A percentile compares a stretch with the other conserved stretches of the same genome.
Conservation (phyloP, 1,140 invertebrate genomes). For the Cepaea nemoralis region DNA sequence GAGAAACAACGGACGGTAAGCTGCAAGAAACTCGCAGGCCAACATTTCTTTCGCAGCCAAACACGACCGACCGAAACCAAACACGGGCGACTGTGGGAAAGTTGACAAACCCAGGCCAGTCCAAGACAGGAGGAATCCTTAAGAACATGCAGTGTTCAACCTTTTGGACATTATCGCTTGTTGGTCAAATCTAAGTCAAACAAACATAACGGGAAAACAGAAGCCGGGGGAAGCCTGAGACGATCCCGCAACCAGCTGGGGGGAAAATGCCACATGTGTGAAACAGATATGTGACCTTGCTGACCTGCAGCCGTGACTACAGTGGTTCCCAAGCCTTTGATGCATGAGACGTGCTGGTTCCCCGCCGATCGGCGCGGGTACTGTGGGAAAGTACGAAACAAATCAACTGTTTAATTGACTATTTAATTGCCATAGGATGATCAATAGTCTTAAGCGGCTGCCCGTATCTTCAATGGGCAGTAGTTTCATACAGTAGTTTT, state of each 20-base stretch:
- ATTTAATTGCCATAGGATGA: no score
- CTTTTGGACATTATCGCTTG: conserved; percentile 2
- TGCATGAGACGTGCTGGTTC: no score
- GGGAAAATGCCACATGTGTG: no score
- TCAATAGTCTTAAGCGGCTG: no score
- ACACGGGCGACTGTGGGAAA: background rate
- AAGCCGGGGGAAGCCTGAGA: background rate
- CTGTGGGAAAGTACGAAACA: no score
- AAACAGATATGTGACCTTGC: no score
- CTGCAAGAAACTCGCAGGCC: background rate
- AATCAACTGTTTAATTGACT: no score
- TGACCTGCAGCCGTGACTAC: no score
- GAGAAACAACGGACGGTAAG: background rate
- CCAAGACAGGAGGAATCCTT: background rate
- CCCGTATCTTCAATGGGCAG: no score
- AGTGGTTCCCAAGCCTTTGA: no score
- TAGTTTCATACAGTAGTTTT: no score
- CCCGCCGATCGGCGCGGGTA: no score
- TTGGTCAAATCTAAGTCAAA: conserved; percentile 6
- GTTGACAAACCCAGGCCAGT: background rate
- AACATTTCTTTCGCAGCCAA: background rate
- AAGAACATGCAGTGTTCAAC: conserved; percentile 9
- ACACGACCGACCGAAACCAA: background rate
- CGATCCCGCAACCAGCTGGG: background rate
- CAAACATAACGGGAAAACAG: background rate